phyloP scores from a whole-genome alignment of 2,888 invertebrate genomes.

The Cheilosia pagana region DNA sequence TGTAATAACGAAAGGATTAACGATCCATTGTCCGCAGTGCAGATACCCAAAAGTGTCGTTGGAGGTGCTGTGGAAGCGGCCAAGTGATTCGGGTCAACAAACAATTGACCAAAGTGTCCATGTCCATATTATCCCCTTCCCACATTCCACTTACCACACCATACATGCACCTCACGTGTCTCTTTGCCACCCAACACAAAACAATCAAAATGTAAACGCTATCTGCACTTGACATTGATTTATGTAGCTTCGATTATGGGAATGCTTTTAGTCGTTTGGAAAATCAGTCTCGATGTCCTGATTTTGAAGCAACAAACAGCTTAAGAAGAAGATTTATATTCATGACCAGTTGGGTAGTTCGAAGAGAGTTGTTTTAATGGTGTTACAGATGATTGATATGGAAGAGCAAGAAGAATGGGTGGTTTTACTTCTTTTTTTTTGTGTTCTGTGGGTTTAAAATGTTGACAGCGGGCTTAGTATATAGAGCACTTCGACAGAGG shows the following conservation, averaged over 20 bases:
- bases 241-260: slow-evolving; percentile 74
- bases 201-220: slow-evolving; percentile 74
- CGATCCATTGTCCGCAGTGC: slow-evolving; percentile 50
- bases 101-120: slow-evolving; percentile 62
- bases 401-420: slow-evolving; percentile 45
- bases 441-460: neutral
- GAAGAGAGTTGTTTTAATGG: slow-evolving; percentile 73
- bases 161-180: slow-evolving; percentile 47
- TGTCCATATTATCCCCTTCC: slow-evolving; percentile 54
- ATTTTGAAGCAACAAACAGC: slow-evolving; percentile 74
- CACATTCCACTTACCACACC: slow-evolving; percentile 23
- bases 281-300: slow-evolving; percentile 72
- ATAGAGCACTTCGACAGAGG: neutral
- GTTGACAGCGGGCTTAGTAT: neutral
- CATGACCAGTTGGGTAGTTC: slow-evolving; percentile 74
- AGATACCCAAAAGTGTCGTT: slow-evolving; percentile 34
- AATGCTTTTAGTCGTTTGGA: slow-evolving; percentile 66
- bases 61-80: slow-evolving; percentile 41
- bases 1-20: slow-evolving; percentile 57
- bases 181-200: slow-evolving; percentile 43
- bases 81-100: slow-evolving; percentile 60
- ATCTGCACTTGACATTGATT: slow-evolving; percentile 74
- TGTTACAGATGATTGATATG: slow-evolving; percentile 73
- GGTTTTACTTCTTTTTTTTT: slow-evolving; percentile 12
- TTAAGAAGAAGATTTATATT: slow-evolving; percentile 74